Percentiles rank a stretch among this genome's conserved stretches.
phyloP scores from a whole-genome alignment of 2,888 invertebrate species.

The Syrista parreyssii region DNA sequence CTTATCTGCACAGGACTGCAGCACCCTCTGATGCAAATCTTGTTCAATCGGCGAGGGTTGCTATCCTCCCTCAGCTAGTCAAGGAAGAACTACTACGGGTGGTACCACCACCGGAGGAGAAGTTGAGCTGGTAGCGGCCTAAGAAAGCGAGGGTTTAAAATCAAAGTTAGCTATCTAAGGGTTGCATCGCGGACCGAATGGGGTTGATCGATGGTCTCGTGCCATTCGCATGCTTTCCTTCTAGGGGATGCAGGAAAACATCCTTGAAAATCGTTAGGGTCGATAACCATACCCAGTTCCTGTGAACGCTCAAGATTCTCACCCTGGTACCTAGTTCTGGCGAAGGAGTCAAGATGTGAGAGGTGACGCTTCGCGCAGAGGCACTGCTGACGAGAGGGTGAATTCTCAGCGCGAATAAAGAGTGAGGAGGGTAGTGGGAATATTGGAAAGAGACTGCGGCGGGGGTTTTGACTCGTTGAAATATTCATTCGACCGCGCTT shows the following conservation, averaged over 20 bases:
- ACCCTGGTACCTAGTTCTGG: no score
- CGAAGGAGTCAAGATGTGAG: no score
- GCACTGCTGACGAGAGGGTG: no score
- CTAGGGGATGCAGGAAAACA: background rate
- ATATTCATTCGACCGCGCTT: conserved; percentile 35
- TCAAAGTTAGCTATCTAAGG: conserved; percentile 14
- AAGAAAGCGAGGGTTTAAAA: conserved; percentile 37
- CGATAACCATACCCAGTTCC: background rate
- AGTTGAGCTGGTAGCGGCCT: conserved; percentile 12
- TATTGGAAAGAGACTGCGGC: conserved; percentile 37
- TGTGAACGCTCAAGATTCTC: background rate
- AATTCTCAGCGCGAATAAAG: conserved; percentile 5
- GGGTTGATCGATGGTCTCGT: background rate
- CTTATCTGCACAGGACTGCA: conserved; percentile 43
- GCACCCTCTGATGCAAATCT: conserved; percentile 17
- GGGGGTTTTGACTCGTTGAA: conserved; percentile 40
- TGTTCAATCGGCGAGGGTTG: background rate
- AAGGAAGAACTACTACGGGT: background rate
- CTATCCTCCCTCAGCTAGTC: background rate
- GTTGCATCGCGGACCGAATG: background rate
- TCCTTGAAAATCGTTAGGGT: background rate
- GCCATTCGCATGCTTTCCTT: background rate
- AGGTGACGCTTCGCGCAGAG: no score
- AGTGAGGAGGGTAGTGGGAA: conserved; percentile 30
- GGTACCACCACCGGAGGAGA: background rate